These are phyloP conservation scores for Channa argus DNA, from an alignment of 2,113 vertebrate species.

Conservation along the genomic window DNA sequence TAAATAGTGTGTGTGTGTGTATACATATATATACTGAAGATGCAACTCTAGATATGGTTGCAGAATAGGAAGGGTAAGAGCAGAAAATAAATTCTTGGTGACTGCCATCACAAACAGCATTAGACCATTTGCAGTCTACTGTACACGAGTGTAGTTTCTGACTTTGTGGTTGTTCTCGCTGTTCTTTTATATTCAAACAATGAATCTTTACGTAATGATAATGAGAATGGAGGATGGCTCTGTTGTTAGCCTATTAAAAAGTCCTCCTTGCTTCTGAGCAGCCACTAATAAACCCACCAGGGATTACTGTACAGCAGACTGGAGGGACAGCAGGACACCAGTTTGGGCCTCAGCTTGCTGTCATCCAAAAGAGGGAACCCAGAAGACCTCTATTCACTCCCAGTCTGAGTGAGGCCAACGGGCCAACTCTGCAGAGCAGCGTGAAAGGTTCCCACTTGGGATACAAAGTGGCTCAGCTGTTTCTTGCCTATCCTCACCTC, in stretches of 20 bases:
- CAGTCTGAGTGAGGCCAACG: constrained; percentile 33
- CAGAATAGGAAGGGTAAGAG: too few relatives aligned
- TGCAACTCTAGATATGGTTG: too few relatives aligned
- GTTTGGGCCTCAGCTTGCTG: constrained; percentile 56
- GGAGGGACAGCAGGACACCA: constrained; percentile 60
- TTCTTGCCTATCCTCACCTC: constrained; percentile 61
- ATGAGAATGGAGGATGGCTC: constrained; percentile 55
- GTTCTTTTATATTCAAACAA: constrained; percentile 38
- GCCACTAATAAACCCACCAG: constrained; percentile 72
- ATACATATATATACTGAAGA: too few relatives aligned
- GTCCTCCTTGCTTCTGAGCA: constrained; percentile 48
- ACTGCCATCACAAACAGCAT: too few relatives aligned
- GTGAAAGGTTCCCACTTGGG: constrained; percentile 64
- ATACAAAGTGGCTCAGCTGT: constrained; percentile 74
- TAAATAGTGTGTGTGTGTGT: too few relatives aligned
- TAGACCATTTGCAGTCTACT: too few relatives aligned
- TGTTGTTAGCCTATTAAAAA: constrained; percentile 70
- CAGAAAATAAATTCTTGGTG: too few relatives aligned
- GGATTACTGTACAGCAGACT: constrained; percentile 71
- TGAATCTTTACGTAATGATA: constrained; percentile 36
- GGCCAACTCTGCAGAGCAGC: constrained; percentile 41
- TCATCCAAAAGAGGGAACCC: constrained; percentile 51
- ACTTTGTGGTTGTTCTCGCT: constrained; percentile 15
- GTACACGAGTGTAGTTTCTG: not conserved
- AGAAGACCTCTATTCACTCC: constrained; percentile 54